Base-by-base conservation (phyloP, 2,113 vertebrate species). In the Sylvia atricapilla region DNA sequence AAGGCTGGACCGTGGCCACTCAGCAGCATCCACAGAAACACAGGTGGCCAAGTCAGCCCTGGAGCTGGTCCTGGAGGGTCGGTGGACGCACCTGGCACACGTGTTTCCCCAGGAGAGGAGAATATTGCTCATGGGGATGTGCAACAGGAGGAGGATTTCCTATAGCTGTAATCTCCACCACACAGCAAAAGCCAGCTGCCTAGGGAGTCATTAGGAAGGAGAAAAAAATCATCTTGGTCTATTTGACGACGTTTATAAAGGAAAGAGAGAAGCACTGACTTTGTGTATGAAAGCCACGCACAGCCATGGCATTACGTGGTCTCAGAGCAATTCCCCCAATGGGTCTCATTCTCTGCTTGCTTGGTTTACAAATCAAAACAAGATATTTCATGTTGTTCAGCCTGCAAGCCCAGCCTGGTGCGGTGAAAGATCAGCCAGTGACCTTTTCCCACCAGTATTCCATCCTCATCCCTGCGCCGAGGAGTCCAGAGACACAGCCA, bases 301-400 rank as follows among this genome's bases (percentile, higher is more conserved):
- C 2, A 2, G 60, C 53, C 60, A 17, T 0, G n/a, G 53, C 53
- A 20, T 44, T 53, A 46, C 0, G 0, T 6, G 41, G 24, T 62
- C 62, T 50, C 55, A 31, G 18, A 69, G n/a, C 20, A 31, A 11
- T 31, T 83, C 43, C 59, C 56, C n/a, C 46, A 60, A 8, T 0
- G 0, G 17, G 39, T 33, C 39, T 90, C 22, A 1, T 27, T 43
- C 80, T 89, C 19, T 9, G 15, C 68, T 77, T 55, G 30, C 43
- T 62, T 1, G 0, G 30, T 77, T 94, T 79, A 63, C 73, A 85
- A 56, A 93, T 55, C 77, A 56, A 76, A 90, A 58, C 68, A 81
- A 85, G 50, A 4, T 55, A 84, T 80, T 94, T 87, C 63, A 47
- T 19, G 44, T 43, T 64, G 33, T 28, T 75, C 52, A 80, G 41